Conservation (phyloP, 2,888 invertebrate species). For the Archaeoteleia sp. region DNA sequence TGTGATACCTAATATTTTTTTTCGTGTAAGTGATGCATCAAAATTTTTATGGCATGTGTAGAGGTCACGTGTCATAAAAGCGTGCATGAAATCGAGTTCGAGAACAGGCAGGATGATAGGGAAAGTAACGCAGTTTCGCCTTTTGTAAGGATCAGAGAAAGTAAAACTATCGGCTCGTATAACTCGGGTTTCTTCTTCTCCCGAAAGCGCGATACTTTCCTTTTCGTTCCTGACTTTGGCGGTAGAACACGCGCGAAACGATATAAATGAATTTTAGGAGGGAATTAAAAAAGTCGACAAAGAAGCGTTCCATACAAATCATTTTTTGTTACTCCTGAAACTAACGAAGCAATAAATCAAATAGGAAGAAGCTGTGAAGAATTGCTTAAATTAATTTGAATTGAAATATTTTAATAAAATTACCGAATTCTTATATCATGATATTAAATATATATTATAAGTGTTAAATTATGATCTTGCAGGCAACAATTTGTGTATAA, state of each 20-base stretch:
- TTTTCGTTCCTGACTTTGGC: slow-evolving; percentile 57
- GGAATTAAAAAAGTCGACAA: slow-evolving; percentile 25
- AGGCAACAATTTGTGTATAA: too few species aligned
- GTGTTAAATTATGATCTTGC: too few species aligned
- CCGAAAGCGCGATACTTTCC: slow-evolving; percentile 50
- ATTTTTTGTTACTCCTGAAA: too few species aligned
- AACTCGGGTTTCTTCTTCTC: slow-evolving; percentile 56
- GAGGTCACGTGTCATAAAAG: slow-evolving; percentile 12
- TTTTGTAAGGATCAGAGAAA: slow-evolving; percentile 62
- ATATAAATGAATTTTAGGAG: slow-evolving; percentile 37
- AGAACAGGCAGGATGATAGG: slow-evolving; percentile 53
- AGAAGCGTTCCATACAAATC: slow-evolving; percentile 24
- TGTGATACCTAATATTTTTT: too few species aligned
- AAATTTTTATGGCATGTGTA: slow-evolving; percentile 13
- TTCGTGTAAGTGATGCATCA: background rate
- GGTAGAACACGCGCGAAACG: slow-evolving; percentile 23
- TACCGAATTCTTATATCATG: too few species aligned
- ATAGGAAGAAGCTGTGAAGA: too few species aligned
- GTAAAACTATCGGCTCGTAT: slow-evolving; percentile 62
- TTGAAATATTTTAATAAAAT: too few species aligned
- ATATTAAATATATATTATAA: too few species aligned
- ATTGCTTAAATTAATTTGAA: too few species aligned
- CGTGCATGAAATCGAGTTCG: slow-evolving; percentile 16
- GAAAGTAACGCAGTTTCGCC: slow-evolving; percentile 56
- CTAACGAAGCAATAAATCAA: too few species aligned